A percentile compares a stretch with the other conserved stretches of the same genome.
phyloP scores from a whole-genome alignment of 2,113 vertebrate species.

The Pongo abelii region DNA sequence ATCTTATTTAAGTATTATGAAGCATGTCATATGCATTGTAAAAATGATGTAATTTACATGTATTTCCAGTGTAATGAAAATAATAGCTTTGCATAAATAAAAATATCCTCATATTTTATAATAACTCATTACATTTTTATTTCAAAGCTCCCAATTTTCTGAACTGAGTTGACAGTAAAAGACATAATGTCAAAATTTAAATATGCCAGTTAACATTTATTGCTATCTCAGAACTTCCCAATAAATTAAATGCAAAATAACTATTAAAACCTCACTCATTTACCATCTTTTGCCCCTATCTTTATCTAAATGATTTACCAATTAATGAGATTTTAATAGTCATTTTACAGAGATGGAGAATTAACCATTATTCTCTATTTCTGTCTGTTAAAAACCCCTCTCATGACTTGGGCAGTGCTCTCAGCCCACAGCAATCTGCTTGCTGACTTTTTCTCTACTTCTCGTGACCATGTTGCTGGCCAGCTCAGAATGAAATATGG shows the following conservation, averaged over 20 bases:
- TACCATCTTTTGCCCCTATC: too few species aligned
- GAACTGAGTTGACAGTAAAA: background rate
- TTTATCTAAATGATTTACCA: too few species aligned
- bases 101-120: background rate
- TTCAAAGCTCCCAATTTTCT: background rate
- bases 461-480: background rate
- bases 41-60: background rate
- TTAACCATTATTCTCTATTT: background rate
- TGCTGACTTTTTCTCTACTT: background rate
- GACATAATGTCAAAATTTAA: background rate
- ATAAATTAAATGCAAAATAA: background rate
- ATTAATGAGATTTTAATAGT: too few species aligned
- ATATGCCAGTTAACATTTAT: background rate
- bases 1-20: background rate
- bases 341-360: background rate
- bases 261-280: background rate
- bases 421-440: background rate
- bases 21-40: background rate
- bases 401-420: background rate
- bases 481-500: background rate
- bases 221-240: background rate
- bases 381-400: background rate
- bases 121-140: background rate
- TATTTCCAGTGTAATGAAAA: background rate
- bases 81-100: background rate